Base-by-base conservation (phyloP, 1,140 invertebrate species). In the Arctopsyche grandis region DNA sequence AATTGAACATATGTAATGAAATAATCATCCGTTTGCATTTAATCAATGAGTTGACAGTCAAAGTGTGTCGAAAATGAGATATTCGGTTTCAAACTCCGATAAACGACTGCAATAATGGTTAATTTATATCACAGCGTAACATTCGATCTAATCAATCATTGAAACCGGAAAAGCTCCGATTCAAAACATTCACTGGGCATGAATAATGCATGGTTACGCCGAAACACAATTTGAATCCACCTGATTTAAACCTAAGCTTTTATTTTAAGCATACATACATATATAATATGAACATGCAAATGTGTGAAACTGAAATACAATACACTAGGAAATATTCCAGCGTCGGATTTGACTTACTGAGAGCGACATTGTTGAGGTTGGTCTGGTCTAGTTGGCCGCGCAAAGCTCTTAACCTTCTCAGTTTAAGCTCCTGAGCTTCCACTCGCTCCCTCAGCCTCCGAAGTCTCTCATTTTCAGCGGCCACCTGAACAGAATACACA, bases 331-430 rank as follows among this genome's bases (percentile, higher is more conserved):
- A 38, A 38, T 38, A 38, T 38, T 38, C 7, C 1, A 38, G 29
- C 29, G 29, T 38, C 29, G 29, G 1, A 52, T 52, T 12, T 12
- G 5, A 95, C 96, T 96, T 89, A 98, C 97, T 97, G 83, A 98
- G 92, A 83, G 94, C 95, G 80, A 94, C 93, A 90, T 98, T 98
- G 86, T 93, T 95, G 85, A 93, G 93, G 86, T 96, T 95, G 85
- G 95, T 95, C 84, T 96, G 92, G 85, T 97, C 95, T 79, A 97
- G 95, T 90, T 98, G 96, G 74, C 96, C 97, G 78, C 96, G 90
- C 80, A 98, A 90, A 26, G 96, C 95, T 84, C 96, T 89, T 84
- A 99, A 89, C 86, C 96, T 95, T 83, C 96, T 91, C 84, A 98
- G 89, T 88, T 98, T 98, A 84, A 95, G 92, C 87, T 99, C 97